phyloP scores from a whole-genome alignment of 2,888 invertebrate genomes.

The Tortricodes alternella region DNA sequence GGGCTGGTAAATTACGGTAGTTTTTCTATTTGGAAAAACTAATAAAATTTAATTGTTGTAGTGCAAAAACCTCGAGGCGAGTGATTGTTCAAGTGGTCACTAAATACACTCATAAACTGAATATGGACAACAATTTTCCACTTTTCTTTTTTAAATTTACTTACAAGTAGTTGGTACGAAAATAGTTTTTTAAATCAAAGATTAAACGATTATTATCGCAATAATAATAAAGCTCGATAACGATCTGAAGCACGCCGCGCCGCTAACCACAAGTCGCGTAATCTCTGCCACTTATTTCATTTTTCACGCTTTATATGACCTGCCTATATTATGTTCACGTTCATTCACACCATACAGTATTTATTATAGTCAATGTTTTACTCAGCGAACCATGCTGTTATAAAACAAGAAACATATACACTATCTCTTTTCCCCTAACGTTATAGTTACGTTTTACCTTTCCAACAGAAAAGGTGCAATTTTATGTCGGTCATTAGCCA shows the following conservation, averaged over 20 bases:
- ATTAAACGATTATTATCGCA: constrained; percentile 26
- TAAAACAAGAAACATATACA: background rate
- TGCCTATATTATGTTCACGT: constrained; percentile 52
- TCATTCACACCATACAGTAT: constrained; percentile 44
- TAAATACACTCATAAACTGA: too few species aligned
- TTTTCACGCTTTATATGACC: constrained; percentile 50
- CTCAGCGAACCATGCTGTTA: too few species aligned
- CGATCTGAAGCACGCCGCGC: constrained; percentile 12
- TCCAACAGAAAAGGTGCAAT: constrained; percentile 36
- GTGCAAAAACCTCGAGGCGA: too few species aligned
- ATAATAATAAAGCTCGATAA: constrained; percentile 16
- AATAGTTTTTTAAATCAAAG: constrained; percentile 26
- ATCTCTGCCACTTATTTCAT: constrained; percentile 59
- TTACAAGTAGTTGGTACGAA: constrained; percentile 1
- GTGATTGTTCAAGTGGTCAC: too few species aligned
- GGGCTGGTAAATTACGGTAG: too few species aligned
- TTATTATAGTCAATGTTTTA: constrained; percentile 57
- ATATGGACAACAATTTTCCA: background rate
- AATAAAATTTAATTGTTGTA: too few species aligned
- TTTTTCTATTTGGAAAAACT: too few species aligned
- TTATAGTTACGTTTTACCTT: constrained; percentile 47
- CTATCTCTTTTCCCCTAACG: constrained; percentile 42
- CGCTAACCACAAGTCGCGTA: constrained; percentile 45
- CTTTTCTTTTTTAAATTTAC: background rate
- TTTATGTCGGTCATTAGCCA: constrained; percentile 48